Evolutionary conservation across 2,888 invertebrate genomes (phyloP).

Genomic region (Clivina fossor): DNA sequence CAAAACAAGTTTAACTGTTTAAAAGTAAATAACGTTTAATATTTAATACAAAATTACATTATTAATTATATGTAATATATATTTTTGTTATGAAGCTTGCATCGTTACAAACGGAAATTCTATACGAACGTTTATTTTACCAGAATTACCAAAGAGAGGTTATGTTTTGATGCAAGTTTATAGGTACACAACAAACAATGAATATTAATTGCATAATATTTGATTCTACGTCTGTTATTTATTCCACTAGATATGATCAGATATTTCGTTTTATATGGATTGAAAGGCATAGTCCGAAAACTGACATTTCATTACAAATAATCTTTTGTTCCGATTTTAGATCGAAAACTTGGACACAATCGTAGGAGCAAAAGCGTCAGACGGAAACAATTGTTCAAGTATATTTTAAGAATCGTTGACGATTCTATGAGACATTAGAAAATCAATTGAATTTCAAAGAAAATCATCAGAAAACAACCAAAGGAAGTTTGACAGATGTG

Average conservation of each 20-base stretch:
- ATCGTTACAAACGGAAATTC: too few relatives aligned
- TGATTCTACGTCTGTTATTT: too few relatives aligned
- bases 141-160: conserved; percentile 1
- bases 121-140: too few relatives aligned
- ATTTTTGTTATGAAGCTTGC: too few relatives aligned
- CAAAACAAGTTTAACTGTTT: too few relatives aligned
- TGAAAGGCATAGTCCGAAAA: conserved; percentile 57
- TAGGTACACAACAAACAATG: conserved; percentile 52
- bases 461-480: conserved; percentile 48
- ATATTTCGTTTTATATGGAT: conserved; percentile 71
- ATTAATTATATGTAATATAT: too few relatives aligned
- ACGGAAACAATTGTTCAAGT: conserved; percentile 64
- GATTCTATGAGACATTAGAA: conserved; percentile 65
- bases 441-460: too few relatives aligned
- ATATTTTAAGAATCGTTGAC: conserved; percentile 60
- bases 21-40: too few relatives aligned
- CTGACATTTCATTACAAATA: conserved; percentile 9
- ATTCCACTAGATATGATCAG: conserved; percentile 70
- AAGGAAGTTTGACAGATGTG: conserved; percentile 49
- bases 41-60: too few relatives aligned
- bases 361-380: conserved; percentile 67
- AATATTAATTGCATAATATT: conserved; percentile 68
- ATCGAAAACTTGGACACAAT: conserved; percentile 76
- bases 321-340: conserved; percentile 53
- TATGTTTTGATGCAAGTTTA: conserved; percentile 2